These are phyloP conservation scores for Sympetrum striolatum DNA, from an alignment of 2,888 invertebrate genomes.

Conservation along the genomic window DNA sequence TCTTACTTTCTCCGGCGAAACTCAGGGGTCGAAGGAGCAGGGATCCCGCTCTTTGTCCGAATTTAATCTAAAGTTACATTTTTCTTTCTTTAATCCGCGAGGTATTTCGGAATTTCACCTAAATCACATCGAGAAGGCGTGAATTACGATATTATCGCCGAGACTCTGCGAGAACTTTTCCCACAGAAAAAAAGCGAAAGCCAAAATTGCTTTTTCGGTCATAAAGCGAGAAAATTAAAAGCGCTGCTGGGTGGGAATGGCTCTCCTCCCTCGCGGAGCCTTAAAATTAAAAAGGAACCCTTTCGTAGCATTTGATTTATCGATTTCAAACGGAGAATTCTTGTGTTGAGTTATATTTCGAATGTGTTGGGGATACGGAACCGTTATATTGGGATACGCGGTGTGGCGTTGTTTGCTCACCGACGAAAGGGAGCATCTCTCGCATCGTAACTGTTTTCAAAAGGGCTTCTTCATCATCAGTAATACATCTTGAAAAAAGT, in stretches of 20 bases:
- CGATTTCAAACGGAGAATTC: neutral
- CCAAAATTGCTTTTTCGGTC: conserved; percentile 40
- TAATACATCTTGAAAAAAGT: too few relatives aligned
- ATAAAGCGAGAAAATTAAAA: conserved; percentile 39
- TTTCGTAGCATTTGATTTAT: conserved; percentile 16
- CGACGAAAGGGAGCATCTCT: too few relatives aligned
- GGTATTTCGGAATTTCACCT: conserved; percentile 13
- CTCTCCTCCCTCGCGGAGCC: neutral
- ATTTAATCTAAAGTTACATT: neutral
- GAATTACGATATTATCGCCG: conserved; percentile 22
- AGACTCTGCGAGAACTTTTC: neutral
- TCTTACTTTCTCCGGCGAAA: too few relatives aligned
- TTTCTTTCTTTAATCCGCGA: conserved; percentile 16
- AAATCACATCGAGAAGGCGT: conserved; percentile 34
- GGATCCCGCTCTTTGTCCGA: neutral
- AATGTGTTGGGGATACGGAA: neutral
- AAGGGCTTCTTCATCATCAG: too few relatives aligned
- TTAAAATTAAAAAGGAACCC: conserved; percentile 21
- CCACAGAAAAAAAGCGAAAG: conserved; percentile 32
- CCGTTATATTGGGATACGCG: neutral
- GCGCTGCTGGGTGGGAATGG: neutral
- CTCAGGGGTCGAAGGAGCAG: neutral
- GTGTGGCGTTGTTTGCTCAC: too few relatives aligned
- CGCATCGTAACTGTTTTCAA: too few relatives aligned
- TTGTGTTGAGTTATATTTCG: neutral